Evolutionary conservation across 2,888 invertebrate genomes (phyloP), one percentile per base, ranked within the genome.

Genomic region (Zele albiditarsus): DNA sequence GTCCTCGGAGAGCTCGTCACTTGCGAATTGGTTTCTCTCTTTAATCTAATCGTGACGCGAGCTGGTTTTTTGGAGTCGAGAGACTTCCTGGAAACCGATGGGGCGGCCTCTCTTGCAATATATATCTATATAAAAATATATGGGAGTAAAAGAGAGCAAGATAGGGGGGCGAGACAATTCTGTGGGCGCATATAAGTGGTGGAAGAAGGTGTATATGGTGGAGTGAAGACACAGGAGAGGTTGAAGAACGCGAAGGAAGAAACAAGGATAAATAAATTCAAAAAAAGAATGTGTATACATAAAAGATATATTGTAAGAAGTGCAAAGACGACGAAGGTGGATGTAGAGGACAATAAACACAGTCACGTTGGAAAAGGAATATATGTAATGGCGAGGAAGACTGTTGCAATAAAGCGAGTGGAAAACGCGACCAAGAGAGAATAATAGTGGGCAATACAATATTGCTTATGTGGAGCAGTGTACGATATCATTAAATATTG

Each of bases 1-100:
- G 28, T 60, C 28, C n/a, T 49, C 63, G 66, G 71, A 67, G 73
- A 75, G 72, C 69, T 78, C 67, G 73, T 81, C 78, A 80, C 77
- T 80, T 79, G 71, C 78, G 76, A 81, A 82, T 82, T 82, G 83
- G 78, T 80, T 60, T 4, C 28, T 70, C 79, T 77, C 78, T 79
- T 78, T 82, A 84, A 84, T 86, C 86, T 84, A 84, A 86, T 85
- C 85, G 73, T 73, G 77, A 77, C 79, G 78, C 79, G 78, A 77
- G 78, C 79, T 73, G 78, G 79, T 71, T 80, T 79, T 80, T 67
- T 71, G 74, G 69, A 38, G 12, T 68, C 42, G 42, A 72, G 72
- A 72, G 76, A 58, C 70, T 86, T 87, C 86, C 86, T 83, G 87
- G 86, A 86, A 86, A 86, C 83, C 84, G 42, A 12, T 12, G 80